Percentiles rank a stretch among this genome's conserved stretches.
These are phyloP conservation scores for Lingula anatina DNA, from an alignment of 2,888 invertebrate species.

Conservation along the genomic window DNA sequence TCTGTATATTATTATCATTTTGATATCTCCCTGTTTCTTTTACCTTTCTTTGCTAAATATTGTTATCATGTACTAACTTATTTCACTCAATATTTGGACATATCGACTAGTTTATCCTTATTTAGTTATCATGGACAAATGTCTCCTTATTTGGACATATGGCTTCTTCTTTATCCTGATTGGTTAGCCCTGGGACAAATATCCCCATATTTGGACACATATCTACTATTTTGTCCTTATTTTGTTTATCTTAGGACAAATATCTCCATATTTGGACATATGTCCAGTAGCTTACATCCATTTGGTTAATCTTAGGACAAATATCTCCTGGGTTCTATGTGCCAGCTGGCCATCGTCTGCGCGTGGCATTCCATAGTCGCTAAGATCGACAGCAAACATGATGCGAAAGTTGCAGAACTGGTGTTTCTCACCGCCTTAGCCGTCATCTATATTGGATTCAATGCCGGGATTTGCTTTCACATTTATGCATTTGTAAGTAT, in stretches of 20 bases:
- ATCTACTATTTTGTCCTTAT: too few species aligned
- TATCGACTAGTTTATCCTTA: too few species aligned
- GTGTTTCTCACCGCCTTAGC: conserved; percentile 42
- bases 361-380: conserved; percentile 46
- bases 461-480: conserved; percentile 45
- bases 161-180: too few species aligned
- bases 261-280: too few species aligned
- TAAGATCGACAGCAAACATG: conserved; percentile 26
- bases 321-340: conserved; percentile 45
- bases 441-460: conserved; percentile 42
- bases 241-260: too few species aligned
- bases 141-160: too few species aligned
- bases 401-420: too few species aligned
- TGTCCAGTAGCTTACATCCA: background rate
- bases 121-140: too few species aligned
- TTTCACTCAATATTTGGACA: too few species aligned
- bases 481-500: conserved; percentile 48
- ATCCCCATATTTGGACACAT: too few species aligned
- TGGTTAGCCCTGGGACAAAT: too few species aligned
- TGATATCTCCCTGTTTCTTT: background rate
- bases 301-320: conserved; percentile 32
- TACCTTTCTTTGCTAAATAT: background rate
- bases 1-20: background rate
- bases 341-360: conserved; percentile 43
- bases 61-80: too few species aligned